phyloP scores from a whole-genome alignment of 2,888 invertebrate genomes.

The Hecatera dysodea region DNA sequence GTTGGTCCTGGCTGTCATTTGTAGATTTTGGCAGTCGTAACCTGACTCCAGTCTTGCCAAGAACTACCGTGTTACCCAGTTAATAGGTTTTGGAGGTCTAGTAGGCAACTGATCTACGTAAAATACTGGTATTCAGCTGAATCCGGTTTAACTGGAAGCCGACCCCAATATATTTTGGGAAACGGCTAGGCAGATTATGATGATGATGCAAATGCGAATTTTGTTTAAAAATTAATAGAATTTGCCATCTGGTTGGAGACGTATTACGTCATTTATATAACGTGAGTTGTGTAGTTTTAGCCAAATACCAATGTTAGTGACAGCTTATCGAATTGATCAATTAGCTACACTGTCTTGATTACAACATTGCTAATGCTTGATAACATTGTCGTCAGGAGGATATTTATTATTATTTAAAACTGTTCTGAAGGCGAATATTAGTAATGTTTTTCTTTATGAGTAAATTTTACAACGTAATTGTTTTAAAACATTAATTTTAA shows the following conservation, averaged over 20 bases:
- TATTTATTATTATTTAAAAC: constrained; percentile 1
- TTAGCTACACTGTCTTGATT: constrained; percentile 34
- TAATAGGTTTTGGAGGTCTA: too few relatives aligned
- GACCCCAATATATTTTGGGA: too few relatives aligned
- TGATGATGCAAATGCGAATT: too few relatives aligned
- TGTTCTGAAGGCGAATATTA: not conserved
- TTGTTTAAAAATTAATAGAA: too few relatives aligned
- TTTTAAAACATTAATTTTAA: not conserved
- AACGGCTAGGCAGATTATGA: too few relatives aligned
- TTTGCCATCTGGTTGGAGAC: not conserved
- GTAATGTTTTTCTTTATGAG: not conserved
- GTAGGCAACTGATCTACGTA: too few relatives aligned
- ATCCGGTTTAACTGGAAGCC: too few relatives aligned
- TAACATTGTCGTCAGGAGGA: constrained; percentile 47
- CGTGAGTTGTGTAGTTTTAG: not conserved
- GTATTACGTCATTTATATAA: not conserved
- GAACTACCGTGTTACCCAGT: too few relatives aligned
- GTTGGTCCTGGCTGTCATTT: too few relatives aligned
- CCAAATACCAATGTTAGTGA: constrained; percentile 38
- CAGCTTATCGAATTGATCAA: constrained; percentile 55
- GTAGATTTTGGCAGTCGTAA: too few relatives aligned
- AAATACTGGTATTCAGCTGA: too few relatives aligned
- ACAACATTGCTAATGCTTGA: constrained; percentile 43
- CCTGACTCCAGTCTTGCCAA: too few relatives aligned
- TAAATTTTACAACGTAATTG: not conserved